Evolutionary conservation across 1,140 invertebrate species (phyloP).

Genomic region (Euglossa dilemma): DNA sequence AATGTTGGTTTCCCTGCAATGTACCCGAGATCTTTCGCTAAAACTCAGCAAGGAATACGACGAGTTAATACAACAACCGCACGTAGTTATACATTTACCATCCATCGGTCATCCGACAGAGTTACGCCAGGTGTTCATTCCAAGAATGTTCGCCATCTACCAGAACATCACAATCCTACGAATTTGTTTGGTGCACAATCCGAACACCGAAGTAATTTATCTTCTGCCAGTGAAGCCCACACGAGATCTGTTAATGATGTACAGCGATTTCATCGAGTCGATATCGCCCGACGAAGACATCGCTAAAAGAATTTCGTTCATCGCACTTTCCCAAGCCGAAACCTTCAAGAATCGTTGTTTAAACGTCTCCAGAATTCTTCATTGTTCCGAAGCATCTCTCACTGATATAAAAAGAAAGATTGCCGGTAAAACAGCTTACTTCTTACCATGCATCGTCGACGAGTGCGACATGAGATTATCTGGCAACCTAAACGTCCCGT

Average conservation of each 20-base stretch:
- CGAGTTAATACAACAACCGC: constrained; percentile 20
- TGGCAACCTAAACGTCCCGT: constrained; percentile 34
- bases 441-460: constrained; percentile 58
- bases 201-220: constrained; percentile 43
- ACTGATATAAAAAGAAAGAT: constrained; percentile 32
- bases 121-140: constrained; percentile 6
- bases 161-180: constrained; percentile 49
- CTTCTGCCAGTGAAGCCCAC: constrained; percentile 45
- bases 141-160: constrained; percentile 19
- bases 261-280: constrained; percentile 57
- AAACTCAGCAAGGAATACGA: constrained; percentile 41
- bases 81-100: constrained; percentile 54
- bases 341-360: constrained; percentile 28
- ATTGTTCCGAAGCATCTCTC: constrained; percentile 53
- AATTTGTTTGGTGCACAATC: constrained; percentile 52
- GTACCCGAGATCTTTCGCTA: constrained; percentile 23
- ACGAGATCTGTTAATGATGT: constrained; percentile 49
- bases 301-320: constrained; percentile 49
- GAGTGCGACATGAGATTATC: constrained; percentile 60
- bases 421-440: constrained; percentile 41
- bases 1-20: constrained; percentile 50
- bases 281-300: constrained; percentile 28
- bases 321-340: constrained; percentile 34
- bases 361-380: constrained; percentile 50
- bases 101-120: constrained; percentile 50